Conservation (phyloP, 2,113 vertebrate species). For the Archocentrus centrarchus region DNA sequence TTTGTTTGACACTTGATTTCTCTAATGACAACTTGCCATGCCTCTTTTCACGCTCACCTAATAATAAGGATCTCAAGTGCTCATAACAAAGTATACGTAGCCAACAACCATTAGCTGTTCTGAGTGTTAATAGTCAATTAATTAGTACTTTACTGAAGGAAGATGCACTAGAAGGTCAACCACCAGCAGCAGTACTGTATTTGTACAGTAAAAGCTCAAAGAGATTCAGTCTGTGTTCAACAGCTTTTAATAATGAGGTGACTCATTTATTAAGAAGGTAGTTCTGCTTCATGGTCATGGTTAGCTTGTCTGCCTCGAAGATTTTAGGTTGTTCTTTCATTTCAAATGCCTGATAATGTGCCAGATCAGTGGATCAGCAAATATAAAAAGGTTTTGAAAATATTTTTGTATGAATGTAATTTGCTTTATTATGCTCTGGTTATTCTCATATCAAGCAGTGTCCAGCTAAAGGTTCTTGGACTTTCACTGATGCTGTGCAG, state of each 20-base stretch:
- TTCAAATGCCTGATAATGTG: not conserved
- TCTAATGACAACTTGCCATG: not conserved
- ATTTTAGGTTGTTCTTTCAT: not conserved
- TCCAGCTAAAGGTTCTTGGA: not conserved
- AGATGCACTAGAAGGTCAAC: slow-evolving; percentile 31
- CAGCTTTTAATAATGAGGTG: not conserved
- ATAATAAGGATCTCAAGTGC: not conserved
- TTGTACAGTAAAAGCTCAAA: slow-evolving; percentile 1
- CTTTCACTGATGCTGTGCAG: not conserved
- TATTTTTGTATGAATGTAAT: not conserved
- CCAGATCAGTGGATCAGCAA: not conserved
- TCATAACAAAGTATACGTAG: slow-evolving; percentile 4
- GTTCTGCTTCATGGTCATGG: not conserved
- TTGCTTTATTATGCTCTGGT: not conserved
- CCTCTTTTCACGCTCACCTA: not conserved
- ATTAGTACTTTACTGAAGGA: slow-evolving; percentile 13
- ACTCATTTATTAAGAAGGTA: not conserved
- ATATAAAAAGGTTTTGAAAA: not conserved
- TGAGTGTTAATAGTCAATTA: slow-evolving; percentile 11
- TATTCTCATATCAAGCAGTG: not conserved
- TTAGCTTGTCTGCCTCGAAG: not conserved
- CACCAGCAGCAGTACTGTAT: not conserved
- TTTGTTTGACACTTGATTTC: not conserved
- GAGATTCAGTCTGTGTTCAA: slow-evolving; percentile 3
- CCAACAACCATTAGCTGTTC: slow-evolving; percentile 19